Conservation (phyloP, 2,888 invertebrate species). For the Rhagonycha lutea region DNA sequence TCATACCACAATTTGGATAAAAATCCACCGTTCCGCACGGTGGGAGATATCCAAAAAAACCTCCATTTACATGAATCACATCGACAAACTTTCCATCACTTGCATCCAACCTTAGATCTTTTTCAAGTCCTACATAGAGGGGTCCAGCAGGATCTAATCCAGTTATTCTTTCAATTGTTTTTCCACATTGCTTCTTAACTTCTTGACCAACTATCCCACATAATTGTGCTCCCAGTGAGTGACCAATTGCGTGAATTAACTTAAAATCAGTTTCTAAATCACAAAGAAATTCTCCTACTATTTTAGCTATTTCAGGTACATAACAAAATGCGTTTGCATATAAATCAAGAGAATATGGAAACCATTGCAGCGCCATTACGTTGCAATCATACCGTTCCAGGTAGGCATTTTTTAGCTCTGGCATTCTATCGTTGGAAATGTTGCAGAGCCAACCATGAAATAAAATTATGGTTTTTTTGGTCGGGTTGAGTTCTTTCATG, state of each 20-base stretch:
- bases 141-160: conserved; percentile 6
- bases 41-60: not conserved
- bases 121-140: not conserved
- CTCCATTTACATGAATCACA: conserved; percentile 5
- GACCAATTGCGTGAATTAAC: conserved; percentile 2
- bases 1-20: not conserved
- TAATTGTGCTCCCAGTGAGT: conserved; percentile 12
- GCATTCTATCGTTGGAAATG: not conserved
- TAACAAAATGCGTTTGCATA: conserved; percentile 3
- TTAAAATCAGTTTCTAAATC: not conserved
- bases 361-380: conserved; percentile 8
- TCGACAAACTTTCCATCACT: conserved; percentile 58
- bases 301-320: not conserved
- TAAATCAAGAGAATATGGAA: not conserved
- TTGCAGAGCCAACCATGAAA: conserved; percentile 10
- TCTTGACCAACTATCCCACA: conserved; percentile 1
- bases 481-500: not conserved
- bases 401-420: conserved; percentile 7
- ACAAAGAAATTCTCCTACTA: conserved; percentile 1
- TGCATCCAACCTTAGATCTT: conserved; percentile 46
- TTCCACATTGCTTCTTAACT: not conserved
- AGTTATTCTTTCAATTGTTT: conserved; percentile 7
- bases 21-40: not conserved
- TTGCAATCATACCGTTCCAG: conserved; percentile 8
- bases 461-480: not conserved